Evolutionary conservation across 2,797 vertebrate genomes (phyloP).

Genomic region (Anomalospiza imberbis): DNA sequence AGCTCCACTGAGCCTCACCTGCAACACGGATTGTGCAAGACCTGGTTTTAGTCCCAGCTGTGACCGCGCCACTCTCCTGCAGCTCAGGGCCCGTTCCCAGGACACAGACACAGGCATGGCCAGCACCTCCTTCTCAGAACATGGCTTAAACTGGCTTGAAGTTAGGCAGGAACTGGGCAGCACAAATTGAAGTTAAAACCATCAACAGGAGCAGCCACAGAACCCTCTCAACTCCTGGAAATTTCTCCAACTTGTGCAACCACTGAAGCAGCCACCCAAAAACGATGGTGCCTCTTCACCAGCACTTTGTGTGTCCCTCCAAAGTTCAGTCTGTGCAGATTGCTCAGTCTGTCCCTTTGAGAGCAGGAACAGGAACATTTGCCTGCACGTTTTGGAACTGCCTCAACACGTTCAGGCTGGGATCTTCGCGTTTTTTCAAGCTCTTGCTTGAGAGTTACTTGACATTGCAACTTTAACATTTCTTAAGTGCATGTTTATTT

Average conservation of each 20-base stretch:
- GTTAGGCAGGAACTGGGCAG: background rate
- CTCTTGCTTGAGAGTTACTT: background rate
- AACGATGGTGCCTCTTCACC: fast-evolving
- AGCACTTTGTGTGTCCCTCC: background rate
- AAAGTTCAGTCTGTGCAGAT: background rate
- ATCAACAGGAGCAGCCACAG: background rate
- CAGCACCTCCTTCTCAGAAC: background rate
- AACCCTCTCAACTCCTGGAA: background rate
- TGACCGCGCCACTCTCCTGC: background rate
- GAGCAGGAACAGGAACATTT: background rate
- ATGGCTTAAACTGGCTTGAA: background rate
- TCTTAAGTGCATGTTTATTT: background rate
- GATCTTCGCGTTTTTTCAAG: background rate
- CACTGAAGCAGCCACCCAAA: background rate
- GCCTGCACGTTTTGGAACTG: background rate
- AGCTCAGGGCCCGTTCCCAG: fast-evolving
- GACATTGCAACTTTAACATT: background rate
- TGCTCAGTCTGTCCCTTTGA: background rate
- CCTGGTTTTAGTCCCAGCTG: background rate
- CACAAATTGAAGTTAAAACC: background rate
- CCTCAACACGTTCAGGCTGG: background rate
- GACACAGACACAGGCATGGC: background rate
- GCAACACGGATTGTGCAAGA: background rate
- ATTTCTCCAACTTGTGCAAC: background rate
- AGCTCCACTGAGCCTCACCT: background rate